Evolutionary conservation across 2,113 vertebrate genomes (phyloP).

Genomic region (Lagenorhynchus albirostris): DNA sequence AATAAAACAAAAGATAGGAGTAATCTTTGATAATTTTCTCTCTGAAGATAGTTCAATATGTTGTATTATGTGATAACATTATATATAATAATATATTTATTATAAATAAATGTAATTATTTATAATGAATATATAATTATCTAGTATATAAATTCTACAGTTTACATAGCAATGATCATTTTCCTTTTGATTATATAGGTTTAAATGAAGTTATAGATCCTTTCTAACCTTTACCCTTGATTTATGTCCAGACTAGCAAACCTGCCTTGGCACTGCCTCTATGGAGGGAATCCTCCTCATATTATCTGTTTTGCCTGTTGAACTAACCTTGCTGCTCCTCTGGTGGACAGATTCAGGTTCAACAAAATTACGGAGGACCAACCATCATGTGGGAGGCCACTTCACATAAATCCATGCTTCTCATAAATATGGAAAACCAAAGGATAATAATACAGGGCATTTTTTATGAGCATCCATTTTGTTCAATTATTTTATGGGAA

Average conservation of each 20-base stretch:
- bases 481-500: neutral
- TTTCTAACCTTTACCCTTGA: neutral
- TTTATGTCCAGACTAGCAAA: neutral
- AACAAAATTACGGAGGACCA: neutral
- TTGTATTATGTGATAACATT: neutral
- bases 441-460: neutral
- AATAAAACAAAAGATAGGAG: neutral
- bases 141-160: neutral
- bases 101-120: neutral
- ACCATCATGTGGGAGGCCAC: neutral
- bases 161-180: neutral
- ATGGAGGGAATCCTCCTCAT: neutral
- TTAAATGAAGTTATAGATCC: neutral
- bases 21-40: neutral
- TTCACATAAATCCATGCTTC: neutral
- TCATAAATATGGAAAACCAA: neutral
- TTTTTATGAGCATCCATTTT: neutral
- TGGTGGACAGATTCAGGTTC: neutral
- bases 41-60: neutral
- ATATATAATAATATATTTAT: neutral
- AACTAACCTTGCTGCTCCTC: neutral
- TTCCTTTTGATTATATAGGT: conserved; percentile 9
- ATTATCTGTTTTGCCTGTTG: neutral
- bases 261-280: neutral
- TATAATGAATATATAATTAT: neutral